Base-by-base conservation (phyloP, 1,140 invertebrate species). In the Neodiprion virginianus region DNA sequence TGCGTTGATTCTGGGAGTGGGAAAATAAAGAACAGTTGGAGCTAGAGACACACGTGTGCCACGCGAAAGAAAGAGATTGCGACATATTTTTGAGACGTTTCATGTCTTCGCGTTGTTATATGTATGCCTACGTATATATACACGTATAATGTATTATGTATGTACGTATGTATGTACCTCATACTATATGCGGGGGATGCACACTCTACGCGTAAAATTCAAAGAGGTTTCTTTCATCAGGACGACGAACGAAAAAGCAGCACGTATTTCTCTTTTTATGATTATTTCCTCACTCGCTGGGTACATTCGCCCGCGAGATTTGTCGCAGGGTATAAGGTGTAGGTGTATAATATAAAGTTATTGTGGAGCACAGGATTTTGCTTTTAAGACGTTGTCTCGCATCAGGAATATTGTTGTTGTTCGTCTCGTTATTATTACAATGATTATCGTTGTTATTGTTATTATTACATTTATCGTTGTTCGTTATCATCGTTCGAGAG, bases 211-310 rank as follows among this genome's bases (percentile, higher is more conserved):
- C 28, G 28, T 61, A 61, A 61, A 61, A 14, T 61, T 61, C 3
- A 61, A 61, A 61, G 53, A 61, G 53, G 7, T 61, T 61, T 61
- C 53, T 61, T 61, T 61, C 53, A 61, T 61, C 53, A 61, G 11
- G 0, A 5, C 53, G 53, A n/a, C n/a, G 53, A 61, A 61, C 28
- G 28, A 61, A 61, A 61, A 61, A 61, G 53, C n/a, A n/a, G 53
- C 53, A n/a, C n/a, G n/a, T 61, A 61, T 61, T 61, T 61, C n/a
- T 61, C 53, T 61, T 40, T 40, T 61, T 14, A 61, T 17, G 53
- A 61, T 61, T 61, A 12, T 61, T 61, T 61, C n/a, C n/a, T 17
- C 53, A 17, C 53, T 61, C 53, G 28, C 28, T 40, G 28, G 28
- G 28, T 40, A 40, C 28, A 40, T 40, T 40, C 28, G 28, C 28